These are phyloP conservation scores for Pseudomyrmex dendroicus DNA, from an alignment of 1,140 invertebrate species.

Conservation along the genomic window DNA sequence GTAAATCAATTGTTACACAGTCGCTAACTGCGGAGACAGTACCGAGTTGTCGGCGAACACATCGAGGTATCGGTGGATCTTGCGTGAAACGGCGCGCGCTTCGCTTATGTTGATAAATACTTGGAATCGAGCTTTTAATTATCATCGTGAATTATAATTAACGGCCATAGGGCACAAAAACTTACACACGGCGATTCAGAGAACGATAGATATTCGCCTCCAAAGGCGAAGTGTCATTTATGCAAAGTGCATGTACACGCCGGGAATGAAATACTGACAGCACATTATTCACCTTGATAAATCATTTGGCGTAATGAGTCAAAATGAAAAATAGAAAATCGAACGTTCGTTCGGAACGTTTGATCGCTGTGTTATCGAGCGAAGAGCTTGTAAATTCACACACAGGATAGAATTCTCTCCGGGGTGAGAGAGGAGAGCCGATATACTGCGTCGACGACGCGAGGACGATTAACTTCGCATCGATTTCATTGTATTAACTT, in stretches of 20 bases:
- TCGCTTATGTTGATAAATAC: not conserved
- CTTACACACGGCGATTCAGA: too few species aligned
- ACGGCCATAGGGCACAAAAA: too few species aligned
- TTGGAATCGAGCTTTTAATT: constrained; percentile 67
- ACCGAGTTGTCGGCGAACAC: constrained; percentile 56
- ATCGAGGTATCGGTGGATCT: constrained; percentile 38
- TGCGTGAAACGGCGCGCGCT: constrained; percentile 1
- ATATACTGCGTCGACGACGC: not conserved
- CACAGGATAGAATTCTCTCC: not conserved
- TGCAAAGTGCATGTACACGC: not conserved
- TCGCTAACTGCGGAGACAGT: constrained; percentile 65
- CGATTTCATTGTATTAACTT: constrained; percentile 75
- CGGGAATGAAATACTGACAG: not conserved
- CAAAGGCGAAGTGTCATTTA: too few species aligned
- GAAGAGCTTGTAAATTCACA: not conserved
- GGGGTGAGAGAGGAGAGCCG: not conserved
- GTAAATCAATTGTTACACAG: constrained; percentile 70
- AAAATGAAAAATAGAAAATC: not conserved
- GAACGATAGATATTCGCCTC: too few species aligned
- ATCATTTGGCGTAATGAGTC: not conserved
- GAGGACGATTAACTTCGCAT: constrained; percentile 71
- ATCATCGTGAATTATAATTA: constrained; percentile 11
- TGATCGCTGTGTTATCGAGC: constrained; percentile 21
- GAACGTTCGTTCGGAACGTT: not conserved
- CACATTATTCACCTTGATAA: not conserved